phyloP scores from a whole-genome alignment of 2,888 invertebrate genomes.

The Entomobrya proxima region DNA sequence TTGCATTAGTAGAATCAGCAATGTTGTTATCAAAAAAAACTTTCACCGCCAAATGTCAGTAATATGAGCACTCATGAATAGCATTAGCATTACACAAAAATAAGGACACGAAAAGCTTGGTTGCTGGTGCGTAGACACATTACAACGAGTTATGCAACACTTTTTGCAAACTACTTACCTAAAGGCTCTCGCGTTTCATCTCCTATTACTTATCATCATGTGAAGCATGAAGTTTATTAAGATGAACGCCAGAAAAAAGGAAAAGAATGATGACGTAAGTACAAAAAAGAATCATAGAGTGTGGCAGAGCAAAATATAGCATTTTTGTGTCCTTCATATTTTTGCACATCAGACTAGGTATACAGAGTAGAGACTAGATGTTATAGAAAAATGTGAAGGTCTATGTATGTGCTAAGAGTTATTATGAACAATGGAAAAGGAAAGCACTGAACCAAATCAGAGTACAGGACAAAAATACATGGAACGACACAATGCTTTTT shows the following conservation, averaged over 20 bases:
- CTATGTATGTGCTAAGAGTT: not conserved
- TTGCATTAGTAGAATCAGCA: not conserved
- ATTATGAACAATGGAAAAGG: too few species aligned
- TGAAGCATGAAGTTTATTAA: conserved; percentile 39
- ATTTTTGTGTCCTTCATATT: conserved; percentile 25
- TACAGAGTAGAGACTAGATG: not conserved
- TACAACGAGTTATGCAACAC: not conserved
- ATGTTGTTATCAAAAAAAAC: not conserved
- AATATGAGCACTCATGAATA: conserved; percentile 24
- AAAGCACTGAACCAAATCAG: conserved; percentile 17
- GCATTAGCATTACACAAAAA: not conserved
- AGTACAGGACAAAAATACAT: not conserved
- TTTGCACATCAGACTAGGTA: not conserved
- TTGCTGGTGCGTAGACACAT: too few species aligned
- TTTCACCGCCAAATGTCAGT: conserved; percentile 24
- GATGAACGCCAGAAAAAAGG: not conserved
- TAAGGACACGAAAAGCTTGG: too few species aligned
- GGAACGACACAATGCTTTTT: not conserved
- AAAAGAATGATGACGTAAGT: not conserved
- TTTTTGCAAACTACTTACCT: not conserved
- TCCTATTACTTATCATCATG: not conserved
- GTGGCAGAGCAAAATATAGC: not conserved
- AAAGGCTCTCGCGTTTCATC: not conserved
- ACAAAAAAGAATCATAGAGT: not conserved
- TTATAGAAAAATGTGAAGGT: not conserved